Evolutionary conservation across 2,888 invertebrate species (phyloP), one percentile per base, ranked within the genome.

Genomic region (Eledone cirrhosa): DNA sequence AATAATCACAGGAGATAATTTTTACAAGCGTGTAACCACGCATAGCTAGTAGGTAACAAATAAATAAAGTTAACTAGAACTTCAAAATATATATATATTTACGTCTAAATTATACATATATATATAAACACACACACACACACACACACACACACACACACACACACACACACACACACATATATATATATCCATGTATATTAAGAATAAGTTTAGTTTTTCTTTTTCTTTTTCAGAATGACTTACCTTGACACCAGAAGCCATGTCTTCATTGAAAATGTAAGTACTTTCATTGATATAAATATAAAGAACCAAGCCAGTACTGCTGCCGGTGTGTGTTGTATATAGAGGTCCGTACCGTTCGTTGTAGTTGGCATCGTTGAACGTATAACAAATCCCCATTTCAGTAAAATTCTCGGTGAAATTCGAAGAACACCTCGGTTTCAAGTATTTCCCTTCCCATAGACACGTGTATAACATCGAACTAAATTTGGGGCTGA

Each of bases 341-440:
- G 80, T 80, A 16, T 77, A 48, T 16, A 78, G 47, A 2, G 48
- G 48, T 5, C 69, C 67, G 53, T 65, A 27, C 31, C 14, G 33
- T n/a, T n/a, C 59, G 0, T 22, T 48, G 0, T 72, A 27, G 53
- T 24, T 59, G 22, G 63, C n/a, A 41, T 74, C 74, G 47, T 81
- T 81, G 48, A 80, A 82, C 13, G 82, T 81, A 47, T 78, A 81
- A 77, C 82, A 82, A 2, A 80, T 48, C 1, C 82, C 82, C 53
- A 77, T 53, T 48, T 81, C 79, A 16, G 82, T 82, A 22, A 81
- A 22, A 11, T 72, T 79, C 16, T 79, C 41, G 0, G 29, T 77
- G 16, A 82, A 77, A 19, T 79, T 48, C 5, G 67, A 31, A 0
- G 24, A 16, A 33, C 80, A 81, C 1, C n/a, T 31, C 33, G 69